These are phyloP conservation scores for Ornithorhynchus anatinus DNA, from an alignment of 2,113 vertebrate genomes.

Conservation along the genomic window DNA sequence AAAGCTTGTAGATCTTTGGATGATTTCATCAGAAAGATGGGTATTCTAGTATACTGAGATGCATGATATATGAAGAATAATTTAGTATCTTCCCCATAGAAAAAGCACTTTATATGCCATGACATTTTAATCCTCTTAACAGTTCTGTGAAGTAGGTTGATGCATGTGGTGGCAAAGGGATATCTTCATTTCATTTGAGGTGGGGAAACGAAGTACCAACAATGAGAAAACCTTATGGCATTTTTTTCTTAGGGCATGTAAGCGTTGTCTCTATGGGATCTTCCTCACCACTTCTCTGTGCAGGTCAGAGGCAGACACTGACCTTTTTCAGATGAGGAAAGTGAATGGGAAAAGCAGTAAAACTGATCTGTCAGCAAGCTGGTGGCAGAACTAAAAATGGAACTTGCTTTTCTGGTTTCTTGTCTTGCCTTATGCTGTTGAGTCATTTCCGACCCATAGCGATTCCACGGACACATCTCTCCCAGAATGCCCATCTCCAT, in stretches of 20 bases:
- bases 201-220: not conserved
- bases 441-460: no score
- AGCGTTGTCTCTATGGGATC: not conserved
- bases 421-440: no score
- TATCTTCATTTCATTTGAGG: conserved; percentile 1
- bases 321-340: conserved; percentile 4
- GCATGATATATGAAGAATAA: not conserved
- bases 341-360: not conserved
- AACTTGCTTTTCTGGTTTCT: no score
- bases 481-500: no score
- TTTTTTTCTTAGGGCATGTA: not conserved
- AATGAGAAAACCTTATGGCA: not conserved
- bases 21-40: not conserved
- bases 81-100: not conserved
- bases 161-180: not conserved
- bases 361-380: not conserved
- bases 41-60: not conserved
- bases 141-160: not conserved
- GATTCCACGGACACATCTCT: no score
- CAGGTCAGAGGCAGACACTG: not conserved
- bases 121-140: not conserved
- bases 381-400: conserved; percentile 7
- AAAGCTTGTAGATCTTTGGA: not conserved
- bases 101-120: not conserved
- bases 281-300: not conserved